Conservation (phyloP, 1,140 invertebrate genomes). For the Drosophila cardini region DNA sequence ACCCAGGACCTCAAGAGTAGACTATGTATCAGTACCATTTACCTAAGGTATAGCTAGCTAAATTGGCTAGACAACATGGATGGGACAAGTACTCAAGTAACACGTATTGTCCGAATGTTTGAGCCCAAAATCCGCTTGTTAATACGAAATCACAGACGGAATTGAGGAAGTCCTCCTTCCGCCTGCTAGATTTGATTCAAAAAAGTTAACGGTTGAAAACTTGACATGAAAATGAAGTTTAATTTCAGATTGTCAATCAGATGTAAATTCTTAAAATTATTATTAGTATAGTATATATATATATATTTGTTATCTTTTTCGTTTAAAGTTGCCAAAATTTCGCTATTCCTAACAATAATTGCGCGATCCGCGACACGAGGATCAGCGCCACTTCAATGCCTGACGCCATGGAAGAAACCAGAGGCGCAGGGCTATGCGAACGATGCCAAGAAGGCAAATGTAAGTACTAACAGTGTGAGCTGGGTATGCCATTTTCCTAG, state of each 20-base stretch:
- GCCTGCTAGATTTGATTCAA: neutral
- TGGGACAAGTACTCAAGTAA: too few relatives aligned
- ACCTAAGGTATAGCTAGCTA: too few relatives aligned
- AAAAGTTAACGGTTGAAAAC: conserved; percentile 3
- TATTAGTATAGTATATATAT: conserved; percentile 4
- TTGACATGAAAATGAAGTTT: neutral
- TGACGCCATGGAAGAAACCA: neutral
- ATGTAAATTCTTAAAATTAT: neutral
- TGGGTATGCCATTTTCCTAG: too few relatives aligned
- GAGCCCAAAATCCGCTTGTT: too few relatives aligned
- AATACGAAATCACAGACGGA: too few relatives aligned
- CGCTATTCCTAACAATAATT: neutral
- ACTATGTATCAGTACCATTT: too few relatives aligned
- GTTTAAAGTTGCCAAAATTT: conserved; percentile 46
- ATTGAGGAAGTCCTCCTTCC: too few relatives aligned
- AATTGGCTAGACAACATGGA: too few relatives aligned
- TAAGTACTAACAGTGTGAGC: neutral
- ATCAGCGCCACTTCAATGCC: neutral
- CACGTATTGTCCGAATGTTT: too few relatives aligned
- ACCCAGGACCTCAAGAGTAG: too few relatives aligned
- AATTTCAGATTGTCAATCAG: neutral
- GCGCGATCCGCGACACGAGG: conserved; percentile 16
- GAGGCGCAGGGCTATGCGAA: conserved; percentile 7
- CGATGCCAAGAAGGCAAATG: conserved; percentile 8
- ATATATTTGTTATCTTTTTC: conserved; percentile 1